These are phyloP conservation scores for Lepetodrilus schrolli DNA, from an alignment of 2,888 invertebrate genomes.

Conservation along the genomic window DNA sequence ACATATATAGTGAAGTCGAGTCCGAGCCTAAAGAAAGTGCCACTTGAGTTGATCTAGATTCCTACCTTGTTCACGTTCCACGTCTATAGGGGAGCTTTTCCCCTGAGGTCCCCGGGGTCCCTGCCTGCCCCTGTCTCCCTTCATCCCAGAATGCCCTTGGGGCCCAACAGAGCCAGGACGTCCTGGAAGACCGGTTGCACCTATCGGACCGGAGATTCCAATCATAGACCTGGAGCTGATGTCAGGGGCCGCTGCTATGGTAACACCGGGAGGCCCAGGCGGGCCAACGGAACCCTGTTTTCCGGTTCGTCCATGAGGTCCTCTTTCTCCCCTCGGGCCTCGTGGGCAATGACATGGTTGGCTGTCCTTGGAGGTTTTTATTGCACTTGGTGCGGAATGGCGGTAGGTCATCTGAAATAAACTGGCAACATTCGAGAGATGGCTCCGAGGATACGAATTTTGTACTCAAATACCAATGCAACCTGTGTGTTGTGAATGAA, in stretches of 20 bases:
- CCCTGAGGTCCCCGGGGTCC: conserved; percentile 5
- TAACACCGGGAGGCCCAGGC: conserved; percentile 5
- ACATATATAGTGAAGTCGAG: too few relatives aligned
- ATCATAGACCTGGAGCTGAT: neutral
- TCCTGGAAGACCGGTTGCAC: neutral
- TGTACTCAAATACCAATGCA: too few relatives aligned
- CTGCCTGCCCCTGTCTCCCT: neutral
- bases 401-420: conserved; percentile 22
- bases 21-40: too few relatives aligned
- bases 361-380: neutral
- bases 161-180: neutral
- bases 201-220: neutral
- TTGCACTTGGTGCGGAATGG: conserved; percentile 20
- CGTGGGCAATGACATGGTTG: conserved; percentile 8
- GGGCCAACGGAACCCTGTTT: neutral
- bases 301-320: neutral
- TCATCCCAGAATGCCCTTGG: neutral
- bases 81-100: neutral
- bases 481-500: too few relatives aligned
- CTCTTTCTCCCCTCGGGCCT: neutral
- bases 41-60: too few relatives aligned
- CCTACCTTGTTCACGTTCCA: too few relatives aligned
- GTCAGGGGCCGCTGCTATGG: neutral
- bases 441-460: neutral
- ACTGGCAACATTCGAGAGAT: too few relatives aligned